A percentile compares a stretch with the other conserved stretches of the same genome.
Conservation (phyloP, 2,888 invertebrate species). For the Cordilura impudica region DNA sequence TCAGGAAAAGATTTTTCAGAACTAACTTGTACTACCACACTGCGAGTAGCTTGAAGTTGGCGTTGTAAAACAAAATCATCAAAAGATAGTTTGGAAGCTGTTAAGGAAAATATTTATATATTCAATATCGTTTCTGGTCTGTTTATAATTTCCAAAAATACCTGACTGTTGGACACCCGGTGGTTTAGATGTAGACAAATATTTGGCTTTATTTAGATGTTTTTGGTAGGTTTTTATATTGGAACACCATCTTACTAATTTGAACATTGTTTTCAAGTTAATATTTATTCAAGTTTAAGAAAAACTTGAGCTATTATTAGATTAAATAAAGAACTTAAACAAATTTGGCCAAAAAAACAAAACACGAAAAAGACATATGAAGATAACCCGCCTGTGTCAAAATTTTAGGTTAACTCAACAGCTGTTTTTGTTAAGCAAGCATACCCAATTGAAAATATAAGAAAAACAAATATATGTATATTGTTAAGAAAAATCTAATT, state of each 20-base stretch:
- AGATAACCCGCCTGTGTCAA: background rate
- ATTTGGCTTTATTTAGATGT: constrained; percentile 7
- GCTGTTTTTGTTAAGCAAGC: constrained; percentile 18
- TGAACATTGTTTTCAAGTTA: constrained; percentile 35
- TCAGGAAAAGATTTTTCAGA: constrained; percentile 84
- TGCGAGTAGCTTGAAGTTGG: constrained; percentile 83
- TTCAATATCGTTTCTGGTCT: background rate
- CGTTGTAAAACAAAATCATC: constrained; percentile 81
- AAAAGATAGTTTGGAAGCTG: constrained; percentile 72
- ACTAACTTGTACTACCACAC: constrained; percentile 87
- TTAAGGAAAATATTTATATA: constrained; percentile 25
- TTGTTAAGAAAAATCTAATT: no score
- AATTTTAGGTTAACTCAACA: constrained; percentile 44
- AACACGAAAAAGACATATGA: background rate
- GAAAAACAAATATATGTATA: no score
- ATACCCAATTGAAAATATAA: constrained; percentile 26
- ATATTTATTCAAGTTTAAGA: background rate
- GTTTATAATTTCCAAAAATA: background rate
- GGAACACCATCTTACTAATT: constrained; percentile 31
- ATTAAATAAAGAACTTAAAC: background rate
- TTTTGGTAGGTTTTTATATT: constrained; percentile 27
- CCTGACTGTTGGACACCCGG: constrained; percentile 17
- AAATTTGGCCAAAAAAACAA: background rate
- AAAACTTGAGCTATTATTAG: background rate
- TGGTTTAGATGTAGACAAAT: background rate